These are phyloP conservation scores for Heliconius ethilla DNA, from an alignment of 2,888 invertebrate genomes.

Conservation along the genomic window DNA sequence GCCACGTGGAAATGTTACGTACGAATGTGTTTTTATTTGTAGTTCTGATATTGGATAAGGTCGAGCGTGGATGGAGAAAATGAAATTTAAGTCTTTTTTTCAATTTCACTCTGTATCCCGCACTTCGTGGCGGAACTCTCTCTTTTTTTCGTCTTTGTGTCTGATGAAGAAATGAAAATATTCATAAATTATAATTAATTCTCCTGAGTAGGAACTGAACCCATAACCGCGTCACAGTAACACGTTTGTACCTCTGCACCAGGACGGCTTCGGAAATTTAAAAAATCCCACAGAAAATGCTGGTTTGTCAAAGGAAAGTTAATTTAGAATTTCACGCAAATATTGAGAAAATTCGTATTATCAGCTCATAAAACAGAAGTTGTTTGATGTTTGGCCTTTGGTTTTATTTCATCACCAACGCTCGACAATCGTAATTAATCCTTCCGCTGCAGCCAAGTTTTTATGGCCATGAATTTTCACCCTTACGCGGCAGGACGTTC, in stretches of 20 bases:
- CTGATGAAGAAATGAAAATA: no score
- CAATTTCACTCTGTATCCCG: no score
- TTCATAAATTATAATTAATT: no score
- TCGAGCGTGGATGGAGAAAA: background rate
- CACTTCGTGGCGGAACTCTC: no score
- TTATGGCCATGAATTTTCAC: conserved; percentile 53
- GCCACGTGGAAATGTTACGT: conserved; percentile 40
- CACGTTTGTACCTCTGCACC: no score
- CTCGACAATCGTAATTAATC: conserved; percentile 41
- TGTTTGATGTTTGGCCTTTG: conserved; percentile 23
- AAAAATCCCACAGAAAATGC: background rate
- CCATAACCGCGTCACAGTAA: no score
- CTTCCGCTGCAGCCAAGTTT: conserved; percentile 40
- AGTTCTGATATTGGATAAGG: conserved; percentile 3
- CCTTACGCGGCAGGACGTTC: conserved; percentile 59
- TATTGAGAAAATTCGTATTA: conserved; percentile 6
- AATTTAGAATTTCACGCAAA: conserved; percentile 13
- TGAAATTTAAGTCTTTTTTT: background rate
- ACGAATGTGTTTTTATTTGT: conserved; percentile 21
- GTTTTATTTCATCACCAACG: conserved; percentile 28
- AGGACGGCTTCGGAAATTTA: background rate
- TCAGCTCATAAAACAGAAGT: conserved; percentile 6
- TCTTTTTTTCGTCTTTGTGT: no score
- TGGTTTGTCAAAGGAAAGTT: background rate
- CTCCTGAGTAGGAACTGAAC: no score